These are phyloP conservation scores for Pinna nobilis DNA, from an alignment of 1,140 invertebrate genomes.

Conservation along the genomic window DNA sequence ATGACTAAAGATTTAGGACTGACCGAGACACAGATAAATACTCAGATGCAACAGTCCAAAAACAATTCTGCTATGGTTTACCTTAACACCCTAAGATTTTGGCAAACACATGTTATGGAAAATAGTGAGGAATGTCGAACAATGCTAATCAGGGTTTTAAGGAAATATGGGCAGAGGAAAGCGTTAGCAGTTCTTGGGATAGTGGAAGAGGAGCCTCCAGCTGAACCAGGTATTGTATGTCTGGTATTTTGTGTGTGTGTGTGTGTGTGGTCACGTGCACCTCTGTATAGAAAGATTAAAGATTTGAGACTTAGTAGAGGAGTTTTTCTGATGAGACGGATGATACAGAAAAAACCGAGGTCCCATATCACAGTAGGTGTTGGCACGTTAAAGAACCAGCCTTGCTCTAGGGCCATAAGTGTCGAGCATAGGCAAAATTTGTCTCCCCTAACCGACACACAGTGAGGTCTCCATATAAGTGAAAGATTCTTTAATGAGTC, in stretches of 20 bases:
- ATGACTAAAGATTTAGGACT: not conserved
- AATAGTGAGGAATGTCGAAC: conserved; percentile 2
- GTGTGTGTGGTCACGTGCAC: too few relatives aligned
- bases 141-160: not conserved
- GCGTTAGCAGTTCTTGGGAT: not conserved
- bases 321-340: too few relatives aligned
- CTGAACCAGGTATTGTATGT: not conserved
- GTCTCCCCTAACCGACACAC: too few relatives aligned
- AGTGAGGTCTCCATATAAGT: too few relatives aligned
- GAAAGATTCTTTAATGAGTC: too few relatives aligned
- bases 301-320: too few relatives aligned
- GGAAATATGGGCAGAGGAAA: not conserved
- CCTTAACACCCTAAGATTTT: not conserved
- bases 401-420: too few relatives aligned
- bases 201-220: not conserved
- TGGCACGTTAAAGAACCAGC: too few relatives aligned
- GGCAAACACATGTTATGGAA: conserved; percentile 4
- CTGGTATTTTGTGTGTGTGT: not conserved
- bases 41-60: not conserved
- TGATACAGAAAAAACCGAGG: too few relatives aligned
- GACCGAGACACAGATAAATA: not conserved
- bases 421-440: too few relatives aligned
- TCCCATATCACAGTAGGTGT: too few relatives aligned
- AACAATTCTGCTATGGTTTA: not conserved
- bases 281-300: too few relatives aligned